Base-by-base conservation (phyloP, 2,888 invertebrate genomes). In the Stenolophus ochropezus region DNA sequence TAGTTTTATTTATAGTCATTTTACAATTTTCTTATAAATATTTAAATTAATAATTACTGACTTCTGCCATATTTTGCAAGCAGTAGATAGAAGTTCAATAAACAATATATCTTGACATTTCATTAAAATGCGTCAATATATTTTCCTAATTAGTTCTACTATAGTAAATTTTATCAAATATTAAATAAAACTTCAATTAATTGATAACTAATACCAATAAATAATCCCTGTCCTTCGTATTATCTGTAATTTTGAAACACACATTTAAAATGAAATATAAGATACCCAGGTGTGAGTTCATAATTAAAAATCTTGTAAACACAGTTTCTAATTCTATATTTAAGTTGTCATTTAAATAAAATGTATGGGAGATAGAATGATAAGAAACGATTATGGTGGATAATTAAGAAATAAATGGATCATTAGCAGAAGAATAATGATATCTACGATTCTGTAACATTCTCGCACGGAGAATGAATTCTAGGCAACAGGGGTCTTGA, bases 241-340 rank as follows among this genome's bases (percentile, higher is more conserved):
- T 61, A 61, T 61, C 25, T 25, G 20, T 20, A 20, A 61, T 25
- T 23, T 21, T 21, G n/a, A 56, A 56, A 11, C n/a, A 25, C n/a
- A 51, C 61, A 23, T 61, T 61, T 61, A 27, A 61, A 61, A 61
- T 61, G 23, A 25, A 25, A 61, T 61, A 61, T 14, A 61, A 14
- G 61, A 61, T 25, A 14, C n/a, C 61, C 61, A 61, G 25, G 61
- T 61, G 61, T 61, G 61, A 61, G 14, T 23, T 14, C 4, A 14
- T 61, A 61, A 61, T 61, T 61, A 61, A 61, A 61, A 61, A 61
- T 61, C 61, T 61, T 61, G 61, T 61, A 61, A 61, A 61, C 61
- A 61, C 61, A 61, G 25, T 27, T 61, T 61, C 61, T 61, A 61
- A 61, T 25, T 61, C 25, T 23, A 14, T 61, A 27, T 25, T 23